These are phyloP conservation scores for Rhyacichthys aspro DNA, from an alignment of 2,797 vertebrate species.

Conservation along the genomic window DNA sequence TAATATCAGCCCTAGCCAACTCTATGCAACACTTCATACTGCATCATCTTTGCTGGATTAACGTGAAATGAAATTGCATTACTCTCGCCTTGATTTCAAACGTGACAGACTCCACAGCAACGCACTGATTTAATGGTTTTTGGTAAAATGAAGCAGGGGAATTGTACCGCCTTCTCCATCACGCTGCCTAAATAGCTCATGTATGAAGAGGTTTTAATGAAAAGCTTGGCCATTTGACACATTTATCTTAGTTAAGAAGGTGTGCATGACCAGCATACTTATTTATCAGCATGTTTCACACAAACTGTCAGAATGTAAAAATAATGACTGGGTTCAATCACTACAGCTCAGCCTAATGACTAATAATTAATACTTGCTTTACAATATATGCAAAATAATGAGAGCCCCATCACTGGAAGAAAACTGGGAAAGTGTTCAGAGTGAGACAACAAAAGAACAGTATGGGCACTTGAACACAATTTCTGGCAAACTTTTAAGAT, in stretches of 20 bases:
- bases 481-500: too few species aligned
- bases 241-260: neutral
- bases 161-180: slow-evolving; percentile 6
- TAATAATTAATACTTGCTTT: slow-evolving; percentile 49
- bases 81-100: slow-evolving; percentile 26
- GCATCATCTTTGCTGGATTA: slow-evolving; percentile 15
- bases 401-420: slow-evolving; percentile 9
- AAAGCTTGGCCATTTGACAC: slow-evolving; percentile 15
- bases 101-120: slow-evolving; percentile 1
- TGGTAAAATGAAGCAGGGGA: slow-evolving; percentile 20
- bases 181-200: slow-evolving; percentile 33
- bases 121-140: slow-evolving; percentile 32
- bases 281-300: slow-evolving; percentile 37
- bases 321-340: slow-evolving; percentile 49
- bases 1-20: too few species aligned
- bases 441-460: neutral
- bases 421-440: too few species aligned
- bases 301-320: slow-evolving; percentile 30
- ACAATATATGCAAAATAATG: too few species aligned
- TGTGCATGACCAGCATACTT: slow-evolving; percentile 4
- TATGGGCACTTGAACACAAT: too few species aligned
- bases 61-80: slow-evolving; percentile 25
- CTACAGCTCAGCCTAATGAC: slow-evolving; percentile 53
- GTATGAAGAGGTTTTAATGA: slow-evolving; percentile 22
- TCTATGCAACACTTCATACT: too few species aligned